These are phyloP conservation scores for Carollia perspicillata DNA, from an alignment of 2,113 vertebrate species.

Conservation along the genomic window DNA sequence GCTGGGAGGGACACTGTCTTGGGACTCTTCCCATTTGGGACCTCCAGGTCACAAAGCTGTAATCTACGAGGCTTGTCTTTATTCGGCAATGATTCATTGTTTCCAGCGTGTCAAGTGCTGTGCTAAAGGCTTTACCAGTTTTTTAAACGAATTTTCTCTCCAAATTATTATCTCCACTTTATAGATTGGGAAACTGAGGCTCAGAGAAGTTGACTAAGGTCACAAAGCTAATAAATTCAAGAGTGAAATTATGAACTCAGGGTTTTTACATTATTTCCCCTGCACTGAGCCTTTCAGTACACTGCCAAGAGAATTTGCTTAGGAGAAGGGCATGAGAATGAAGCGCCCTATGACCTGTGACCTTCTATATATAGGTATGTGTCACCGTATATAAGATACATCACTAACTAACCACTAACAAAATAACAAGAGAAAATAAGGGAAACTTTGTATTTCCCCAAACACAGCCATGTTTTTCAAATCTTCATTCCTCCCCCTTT, in stretches of 20 bases:
- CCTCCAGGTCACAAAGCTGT: background rate
- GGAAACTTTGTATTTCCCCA: background rate
- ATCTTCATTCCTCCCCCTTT: conserved; percentile 5
- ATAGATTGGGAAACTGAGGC: conserved; percentile 2
- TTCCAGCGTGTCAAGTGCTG: background rate
- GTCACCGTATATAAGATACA: background rate
- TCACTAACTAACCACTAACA: background rate
- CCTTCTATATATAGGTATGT: background rate
- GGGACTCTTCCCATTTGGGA: background rate
- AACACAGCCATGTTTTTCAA: background rate
- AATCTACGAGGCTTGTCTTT: background rate
- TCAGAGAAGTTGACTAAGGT: background rate
- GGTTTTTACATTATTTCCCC: background rate
- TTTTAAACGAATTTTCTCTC: background rate
- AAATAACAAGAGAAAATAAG: background rate
- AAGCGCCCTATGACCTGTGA: background rate
- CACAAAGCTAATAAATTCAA: background rate
- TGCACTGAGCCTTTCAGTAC: background rate
- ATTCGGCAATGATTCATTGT: background rate
- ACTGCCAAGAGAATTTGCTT: background rate
- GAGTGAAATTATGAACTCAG: background rate
- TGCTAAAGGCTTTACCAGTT: background rate
- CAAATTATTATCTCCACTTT: background rate
- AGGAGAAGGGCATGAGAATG: background rate
- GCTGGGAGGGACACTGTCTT: background rate